Base-by-base conservation (phyloP, 2,797 vertebrate species). In the Hybognathus amarus region DNA sequence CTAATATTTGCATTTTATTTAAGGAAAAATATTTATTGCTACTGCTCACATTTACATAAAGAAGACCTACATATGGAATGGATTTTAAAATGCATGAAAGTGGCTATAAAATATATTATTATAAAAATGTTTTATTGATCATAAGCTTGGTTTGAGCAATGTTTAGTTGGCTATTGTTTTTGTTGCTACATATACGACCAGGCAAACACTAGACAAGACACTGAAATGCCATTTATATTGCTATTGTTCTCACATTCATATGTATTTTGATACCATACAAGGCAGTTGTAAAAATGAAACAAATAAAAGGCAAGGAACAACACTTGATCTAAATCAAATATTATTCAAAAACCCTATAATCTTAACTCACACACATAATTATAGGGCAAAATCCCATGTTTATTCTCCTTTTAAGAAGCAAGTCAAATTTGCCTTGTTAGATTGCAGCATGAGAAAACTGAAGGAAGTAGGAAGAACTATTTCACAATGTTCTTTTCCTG, bases 391-490 rank as follows among this genome's bases (percentile, higher is more conserved):
- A 11, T 40, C 18, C 4, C 10, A 22, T 67, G 30, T 36, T 36
- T 67, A 38, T 68, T 68, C 66, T 22, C 36, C 10, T 68, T 22
- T 40, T 3, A 40, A 10, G 56, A 30, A 50, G 3, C 17, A 7
- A 71, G n/a, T n/a, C n/a, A 40, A 22, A 30, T 24, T 7, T 22
- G 17, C 22, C 5, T 27, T 61, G 5, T 30, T 40, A 42, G 68
- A 59, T 59, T 50, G 40, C 45, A 33, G 30, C 42, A 27, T 47
- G 54, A 12, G 6, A 75, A 17, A 52, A 75, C 10, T 52, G 9
- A 66, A 68, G 80, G 61, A 82, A 82, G 61, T 40, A 47, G 54
- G 3, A 38, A 50, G 56, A 47, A 15, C 17, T 7, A 75, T 82
- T 82, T 36, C 22, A 67, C 30, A 75, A 30, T 33, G 24, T 11